These are phyloP conservation scores for Onychorhynchus coronatus DNA, from an alignment of 2,113 vertebrate species.

Conservation along the genomic window DNA sequence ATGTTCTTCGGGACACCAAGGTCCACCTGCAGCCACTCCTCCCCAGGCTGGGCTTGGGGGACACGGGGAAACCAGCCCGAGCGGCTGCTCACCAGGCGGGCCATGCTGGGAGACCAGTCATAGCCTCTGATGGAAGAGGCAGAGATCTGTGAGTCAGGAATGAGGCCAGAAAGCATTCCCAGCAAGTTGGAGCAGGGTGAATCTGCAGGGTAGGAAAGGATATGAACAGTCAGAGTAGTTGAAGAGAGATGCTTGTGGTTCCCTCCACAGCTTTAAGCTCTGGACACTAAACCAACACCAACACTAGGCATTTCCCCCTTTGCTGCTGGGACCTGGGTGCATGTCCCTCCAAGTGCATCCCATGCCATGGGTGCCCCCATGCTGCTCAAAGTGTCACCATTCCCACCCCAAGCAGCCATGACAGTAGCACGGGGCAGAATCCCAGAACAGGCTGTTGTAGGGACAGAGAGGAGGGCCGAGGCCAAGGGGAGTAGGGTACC, in stretches of 20 bases:
- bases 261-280: neutral
- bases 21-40: conserved; percentile 96
- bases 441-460: neutral
- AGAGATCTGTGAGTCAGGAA: conserved; percentile 91
- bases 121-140: conserved; percentile 93
- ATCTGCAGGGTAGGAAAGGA: conserved; percentile 75
- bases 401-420: neutral
- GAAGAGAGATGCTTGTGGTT: rapidly evolving
- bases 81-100: conserved; percentile 92
- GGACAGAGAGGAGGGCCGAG: neutral
- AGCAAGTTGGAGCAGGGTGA: conserved; percentile 92
- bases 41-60: conserved; percentile 86
- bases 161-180: conserved; percentile 93
- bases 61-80: conserved; percentile 92
- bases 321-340: neutral
- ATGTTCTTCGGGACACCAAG: conserved; percentile 86
- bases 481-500: neutral
- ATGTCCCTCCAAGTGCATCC: neutral
- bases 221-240: neutral
- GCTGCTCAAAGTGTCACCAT: neutral
- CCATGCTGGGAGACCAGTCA: conserved; percentile 88
- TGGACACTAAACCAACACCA: neutral
- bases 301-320: neutral
- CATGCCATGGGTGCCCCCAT: neutral
- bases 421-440: neutral